These are phyloP conservation scores for Alectura lathami DNA, from an alignment of 2,113 vertebrate species.

Conservation along the genomic window DNA sequence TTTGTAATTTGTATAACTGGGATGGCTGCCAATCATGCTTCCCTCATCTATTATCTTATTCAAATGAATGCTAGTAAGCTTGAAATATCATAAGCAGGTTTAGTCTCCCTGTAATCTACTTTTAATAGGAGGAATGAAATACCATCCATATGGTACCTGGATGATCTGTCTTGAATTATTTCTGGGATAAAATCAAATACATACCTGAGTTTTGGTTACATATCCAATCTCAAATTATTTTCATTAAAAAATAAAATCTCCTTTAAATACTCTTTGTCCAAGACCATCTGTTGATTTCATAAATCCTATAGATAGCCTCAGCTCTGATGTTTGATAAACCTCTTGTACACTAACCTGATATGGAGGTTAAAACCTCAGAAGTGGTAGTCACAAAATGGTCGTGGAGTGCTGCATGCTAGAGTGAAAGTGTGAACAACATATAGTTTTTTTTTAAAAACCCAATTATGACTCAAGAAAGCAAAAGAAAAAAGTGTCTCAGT, in stretches of 20 bases:
- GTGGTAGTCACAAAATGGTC: background rate
- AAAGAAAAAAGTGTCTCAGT: background rate
- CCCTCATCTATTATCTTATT: conserved; percentile 58
- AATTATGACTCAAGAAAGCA: background rate
- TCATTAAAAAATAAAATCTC: conserved; percentile 68
- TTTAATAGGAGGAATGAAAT: conserved; percentile 66
- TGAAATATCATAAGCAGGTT: conserved; percentile 66
- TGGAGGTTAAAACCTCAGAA: background rate
- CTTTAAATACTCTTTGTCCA: conserved; percentile 64
- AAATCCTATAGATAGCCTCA: background rate
- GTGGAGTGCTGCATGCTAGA: background rate
- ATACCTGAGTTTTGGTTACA: conserved; percentile 57
- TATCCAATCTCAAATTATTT: conserved; percentile 49
- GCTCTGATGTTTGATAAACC: background rate
- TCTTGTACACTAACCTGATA: background rate
- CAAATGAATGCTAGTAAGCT: conserved; percentile 63
- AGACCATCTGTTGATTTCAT: conserved; percentile 58
- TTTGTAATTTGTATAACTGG: conserved; percentile 46
- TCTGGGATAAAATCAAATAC: conserved; percentile 50
- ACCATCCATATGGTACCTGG: conserved; percentile 46
- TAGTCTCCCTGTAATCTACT: conserved; percentile 54
- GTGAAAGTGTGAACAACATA: background rate
- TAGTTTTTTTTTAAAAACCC: background rate
- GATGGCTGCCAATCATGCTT: conserved; percentile 57
- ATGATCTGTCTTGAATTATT: conserved; percentile 60